Conservation (phyloP, 2,797 vertebrate species). For the Avahi laniger region DNA sequence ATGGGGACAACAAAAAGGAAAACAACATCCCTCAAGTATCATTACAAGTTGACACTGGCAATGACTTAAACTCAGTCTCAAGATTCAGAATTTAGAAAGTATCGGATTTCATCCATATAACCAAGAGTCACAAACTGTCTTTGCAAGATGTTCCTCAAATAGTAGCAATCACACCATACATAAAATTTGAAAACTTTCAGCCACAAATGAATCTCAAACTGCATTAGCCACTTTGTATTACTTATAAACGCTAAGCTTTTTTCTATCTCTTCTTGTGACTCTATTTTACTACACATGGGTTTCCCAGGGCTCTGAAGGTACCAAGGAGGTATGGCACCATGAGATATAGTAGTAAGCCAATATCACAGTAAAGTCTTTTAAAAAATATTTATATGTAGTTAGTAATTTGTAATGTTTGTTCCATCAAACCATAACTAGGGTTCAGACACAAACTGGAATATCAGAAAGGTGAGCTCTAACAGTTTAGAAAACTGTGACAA, state of each 20-base stretch:
- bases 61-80: constrained; percentile 31
- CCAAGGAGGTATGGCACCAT: constrained; percentile 13
- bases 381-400: constrained; percentile 10
- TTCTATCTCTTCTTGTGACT: constrained; percentile 34
- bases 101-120: neutral
- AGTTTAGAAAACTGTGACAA: constrained; percentile 38
- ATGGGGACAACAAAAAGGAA: constrained; percentile 26
- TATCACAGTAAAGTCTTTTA: constrained; percentile 52
- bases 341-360: constrained; percentile 38
- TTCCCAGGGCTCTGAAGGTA: constrained; percentile 74
- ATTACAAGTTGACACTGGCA: constrained; percentile 36
- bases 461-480: constrained; percentile 12
- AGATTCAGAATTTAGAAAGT: constrained; percentile 27
- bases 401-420: constrained; percentile 48
- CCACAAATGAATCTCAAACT: constrained; percentile 76
- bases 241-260: constrained; percentile 70
- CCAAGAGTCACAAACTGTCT: constrained; percentile 18
- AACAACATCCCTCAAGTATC: neutral
- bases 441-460: constrained; percentile 37
- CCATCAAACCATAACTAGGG: constrained; percentile 55
- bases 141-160: neutral
- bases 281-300: constrained; percentile 69
- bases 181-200: constrained; percentile 21
- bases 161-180: constrained; percentile 2
- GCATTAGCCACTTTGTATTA: constrained; percentile 71